Conservation (phyloP, 2,113 vertebrate species). For the Shinisaurus crocodilurus region DNA sequence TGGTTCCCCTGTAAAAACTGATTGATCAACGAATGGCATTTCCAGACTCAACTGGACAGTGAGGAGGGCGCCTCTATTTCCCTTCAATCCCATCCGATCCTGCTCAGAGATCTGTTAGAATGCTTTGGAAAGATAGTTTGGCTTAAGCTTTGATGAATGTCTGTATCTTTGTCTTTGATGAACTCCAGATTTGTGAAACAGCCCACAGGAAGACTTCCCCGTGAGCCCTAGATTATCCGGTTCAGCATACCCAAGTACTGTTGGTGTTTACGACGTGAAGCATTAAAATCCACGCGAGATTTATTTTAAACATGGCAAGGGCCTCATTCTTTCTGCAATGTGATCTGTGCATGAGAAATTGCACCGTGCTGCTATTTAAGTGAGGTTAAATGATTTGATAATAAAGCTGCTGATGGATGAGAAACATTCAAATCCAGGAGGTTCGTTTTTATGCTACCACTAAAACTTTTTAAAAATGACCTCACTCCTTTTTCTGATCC, state of each 20-base stretch:
- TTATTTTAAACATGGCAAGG: slow-evolving; percentile 37
- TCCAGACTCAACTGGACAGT: not conserved
- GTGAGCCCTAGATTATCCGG: not conserved
- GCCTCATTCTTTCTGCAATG: not conserved
- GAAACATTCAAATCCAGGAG: slow-evolving; percentile 33
- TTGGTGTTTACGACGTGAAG: not conserved
- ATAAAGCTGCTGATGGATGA: slow-evolving; percentile 40
- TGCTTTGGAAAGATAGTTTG: not conserved
- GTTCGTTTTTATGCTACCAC: slow-evolving; percentile 38
- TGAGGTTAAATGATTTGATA: slow-evolving; percentile 33
- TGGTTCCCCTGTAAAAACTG: not conserved
- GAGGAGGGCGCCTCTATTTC: not conserved
- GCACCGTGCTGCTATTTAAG: not conserved
- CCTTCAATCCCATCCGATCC: not conserved
- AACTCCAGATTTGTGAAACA: not conserved
- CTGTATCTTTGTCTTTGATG: no score
- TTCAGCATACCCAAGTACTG: not conserved
- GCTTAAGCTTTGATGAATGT: not conserved
- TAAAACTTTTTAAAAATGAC: slow-evolving; percentile 45
- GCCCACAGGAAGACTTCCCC: not conserved
- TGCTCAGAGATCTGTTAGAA: not conserved
- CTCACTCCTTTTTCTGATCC: slow-evolving; percentile 22
- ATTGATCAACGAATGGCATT: not conserved
- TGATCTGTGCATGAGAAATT: accelerated
- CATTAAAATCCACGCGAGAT: not conserved